Evolutionary conservation across 1,140 invertebrate genomes (phyloP), one percentile per base, ranked within the genome.

Genomic region (Meteorus sp.): DNA sequence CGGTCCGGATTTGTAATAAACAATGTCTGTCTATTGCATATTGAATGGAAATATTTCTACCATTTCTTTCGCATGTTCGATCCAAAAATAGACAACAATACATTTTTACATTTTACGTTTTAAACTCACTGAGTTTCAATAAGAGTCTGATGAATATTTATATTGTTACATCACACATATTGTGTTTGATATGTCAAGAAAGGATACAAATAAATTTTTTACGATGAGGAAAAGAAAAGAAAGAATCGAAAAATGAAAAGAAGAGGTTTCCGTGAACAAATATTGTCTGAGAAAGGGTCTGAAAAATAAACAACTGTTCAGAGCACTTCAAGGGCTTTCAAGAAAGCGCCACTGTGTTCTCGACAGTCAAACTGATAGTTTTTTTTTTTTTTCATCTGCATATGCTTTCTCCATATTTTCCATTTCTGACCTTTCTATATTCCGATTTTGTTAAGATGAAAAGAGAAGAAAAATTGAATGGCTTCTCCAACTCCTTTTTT

Each of bases 311-410:
- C 41, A 43, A 19, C 41, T 43, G 17, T 8, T 43, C 22, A 19
- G 22, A 43, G 41, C 41, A 43, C 41, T 43, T 43, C 17, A 20
- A 19, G 41, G 41, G 22, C 41, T 43, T 20, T 15, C 17, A 43
- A 43, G 41, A 43, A 43, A 20, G 19, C 17, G 17, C 17, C 6
- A 15, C 22, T 20, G 15, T 43, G 41, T 43, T 43, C 41, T 43
- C 41, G 41, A 43, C 41, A 20, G 17, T 8, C 17, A 43, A 17
- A 43, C 41, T 43, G 41, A 43, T 19, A 43, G 41, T 43, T 43
- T 43, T 43, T 39, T 39, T 39, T 39, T 15, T 15, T 39, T 39
- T 39, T 39, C 35, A 2, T 39, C 17, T 39, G 13, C 11, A 39
- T 39, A n/a, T n/a, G 17, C 11, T 39, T 39, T 39, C n/a, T 39